Evolutionary conservation across 2,797 vertebrate genomes (phyloP).

Genomic region (Squalus acanthias): DNA sequence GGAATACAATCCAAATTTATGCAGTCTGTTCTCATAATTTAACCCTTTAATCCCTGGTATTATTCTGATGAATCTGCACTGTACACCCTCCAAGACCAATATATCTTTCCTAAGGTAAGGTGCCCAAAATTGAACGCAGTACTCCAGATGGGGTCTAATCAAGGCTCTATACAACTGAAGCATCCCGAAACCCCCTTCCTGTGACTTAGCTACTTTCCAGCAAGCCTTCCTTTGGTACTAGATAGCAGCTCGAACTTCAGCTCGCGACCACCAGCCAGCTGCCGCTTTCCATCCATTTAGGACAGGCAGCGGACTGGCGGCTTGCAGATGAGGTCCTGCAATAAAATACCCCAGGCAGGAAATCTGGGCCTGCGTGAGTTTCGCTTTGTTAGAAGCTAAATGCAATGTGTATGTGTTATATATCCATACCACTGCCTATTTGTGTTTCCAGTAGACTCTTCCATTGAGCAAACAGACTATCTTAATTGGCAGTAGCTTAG

Average conservation of each 20-base stretch:
- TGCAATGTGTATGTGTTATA: not conserved
- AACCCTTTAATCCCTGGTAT: not conserved
- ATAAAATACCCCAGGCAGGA: not conserved
- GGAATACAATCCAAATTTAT: not conserved
- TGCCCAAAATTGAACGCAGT: not conserved
- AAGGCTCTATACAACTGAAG: not conserved
- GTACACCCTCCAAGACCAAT: no score
- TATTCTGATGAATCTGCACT: no score
- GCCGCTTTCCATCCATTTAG: not conserved
- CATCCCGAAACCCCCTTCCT: no score
- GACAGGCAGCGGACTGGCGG: not conserved
- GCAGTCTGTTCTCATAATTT: not conserved
- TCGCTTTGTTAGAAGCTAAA: not conserved
- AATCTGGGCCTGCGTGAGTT: not conserved
- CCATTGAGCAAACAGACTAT: not conserved
- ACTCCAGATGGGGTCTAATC: not conserved
- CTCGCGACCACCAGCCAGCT: no score
- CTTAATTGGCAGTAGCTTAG: not conserved
- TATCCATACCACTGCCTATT: not conserved
- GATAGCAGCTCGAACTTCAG: no score
- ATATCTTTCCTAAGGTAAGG: no score
- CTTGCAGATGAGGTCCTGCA: not conserved
- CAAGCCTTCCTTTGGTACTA: not conserved
- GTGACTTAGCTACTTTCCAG: no score
- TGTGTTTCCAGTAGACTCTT: not conserved